A percentile compares a stretch with the other conserved stretches of the same genome.
Conservation (phyloP, 2,888 invertebrate genomes). For the Athripsodes cinereus region DNA sequence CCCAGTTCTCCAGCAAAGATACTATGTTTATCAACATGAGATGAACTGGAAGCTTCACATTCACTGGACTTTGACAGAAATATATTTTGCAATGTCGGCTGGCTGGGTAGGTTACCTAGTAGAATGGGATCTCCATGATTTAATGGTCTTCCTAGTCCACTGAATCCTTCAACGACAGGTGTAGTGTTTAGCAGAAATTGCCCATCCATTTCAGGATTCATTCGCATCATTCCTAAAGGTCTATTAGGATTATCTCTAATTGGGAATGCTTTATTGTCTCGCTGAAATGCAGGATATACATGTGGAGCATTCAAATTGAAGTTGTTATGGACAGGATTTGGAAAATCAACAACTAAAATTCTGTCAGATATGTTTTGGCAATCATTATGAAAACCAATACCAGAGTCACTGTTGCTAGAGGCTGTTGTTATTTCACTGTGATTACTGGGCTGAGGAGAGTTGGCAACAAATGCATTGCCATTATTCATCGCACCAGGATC, state of each 20-base stretch:
- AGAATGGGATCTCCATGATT: slow-evolving; percentile 40
- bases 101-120: slow-evolving; percentile 31
- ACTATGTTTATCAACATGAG: slow-evolving; percentile 5
- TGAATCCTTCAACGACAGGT: slow-evolving; percentile 48
- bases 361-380: slow-evolving; percentile 77
- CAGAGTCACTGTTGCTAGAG: slow-evolving; percentile 92
- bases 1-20: slow-evolving; percentile 7
- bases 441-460: slow-evolving; percentile 81
- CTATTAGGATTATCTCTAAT: slow-evolving; percentile 19
- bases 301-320: slow-evolving; percentile 25
- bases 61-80: slow-evolving; percentile 27
- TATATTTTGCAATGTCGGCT: slow-evolving; percentile 19
- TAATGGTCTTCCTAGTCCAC: slow-evolving; percentile 44
- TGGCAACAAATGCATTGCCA: slow-evolving; percentile 54
- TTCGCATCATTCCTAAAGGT: slow-evolving; percentile 19
- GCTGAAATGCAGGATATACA: slow-evolving; percentile 17
- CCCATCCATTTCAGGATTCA: slow-evolving; percentile 42
- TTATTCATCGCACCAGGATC: slow-evolving; percentile 31
- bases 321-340: slow-evolving; percentile 34
- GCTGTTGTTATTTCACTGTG: slow-evolving; percentile 75
- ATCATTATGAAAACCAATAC: slow-evolving; percentile 90
- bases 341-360: slow-evolving; percentile 72
- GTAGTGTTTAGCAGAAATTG: slow-evolving; percentile 47
- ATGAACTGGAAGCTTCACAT: slow-evolving; percentile 8
- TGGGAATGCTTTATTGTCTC: slow-evolving; percentile 21